Evolutionary conservation across 2,797 vertebrate species (phyloP).

Genomic region (Pampus argenteus): DNA sequence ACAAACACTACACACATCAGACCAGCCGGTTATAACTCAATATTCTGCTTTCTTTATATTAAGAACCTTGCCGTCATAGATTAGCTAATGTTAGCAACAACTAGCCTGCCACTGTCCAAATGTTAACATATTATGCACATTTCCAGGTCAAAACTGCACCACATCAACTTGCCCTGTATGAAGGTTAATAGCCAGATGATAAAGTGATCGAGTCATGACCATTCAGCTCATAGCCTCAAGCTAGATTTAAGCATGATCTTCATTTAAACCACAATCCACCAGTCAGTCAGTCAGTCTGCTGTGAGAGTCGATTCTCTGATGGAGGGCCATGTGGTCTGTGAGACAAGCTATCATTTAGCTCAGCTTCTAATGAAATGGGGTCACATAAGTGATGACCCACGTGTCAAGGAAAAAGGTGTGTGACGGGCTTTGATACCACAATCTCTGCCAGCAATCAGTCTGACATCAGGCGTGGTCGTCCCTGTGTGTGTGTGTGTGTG

Average conservation of each 20-base stretch:
- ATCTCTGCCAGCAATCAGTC: slow-evolving; percentile 21
- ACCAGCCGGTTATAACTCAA: no score
- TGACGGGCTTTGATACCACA: slow-evolving; percentile 30
- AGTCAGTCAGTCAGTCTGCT: slow-evolving; percentile 38
- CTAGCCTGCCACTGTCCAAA: no score
- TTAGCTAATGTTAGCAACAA: no score
- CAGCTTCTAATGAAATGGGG: slow-evolving; percentile 49
- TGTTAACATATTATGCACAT: no score
- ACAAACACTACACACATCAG: no score
- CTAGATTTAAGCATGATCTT: slow-evolving; percentile 27
- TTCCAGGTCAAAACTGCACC: slow-evolving; percentile 23
- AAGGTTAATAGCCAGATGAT: slow-evolving; percentile 27
- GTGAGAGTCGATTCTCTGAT: slow-evolving; percentile 41
- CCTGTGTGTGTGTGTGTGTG: neutral
- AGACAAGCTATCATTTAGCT: slow-evolving; percentile 39
- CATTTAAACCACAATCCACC: slow-evolving; percentile 44
- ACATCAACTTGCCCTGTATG: slow-evolving; percentile 19
- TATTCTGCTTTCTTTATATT: no score
- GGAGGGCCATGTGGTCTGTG: slow-evolving; percentile 8
- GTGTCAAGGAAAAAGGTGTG: slow-evolving; percentile 25
- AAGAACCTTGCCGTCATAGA: no score
- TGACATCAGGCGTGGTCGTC: slow-evolving; percentile 13
- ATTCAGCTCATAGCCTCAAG: slow-evolving; percentile 35
- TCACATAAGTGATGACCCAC: slow-evolving; percentile 51
- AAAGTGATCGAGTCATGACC: slow-evolving; percentile 45